Conservation (phyloP, 2,113 vertebrate species). For the Lagopus muta region DNA sequence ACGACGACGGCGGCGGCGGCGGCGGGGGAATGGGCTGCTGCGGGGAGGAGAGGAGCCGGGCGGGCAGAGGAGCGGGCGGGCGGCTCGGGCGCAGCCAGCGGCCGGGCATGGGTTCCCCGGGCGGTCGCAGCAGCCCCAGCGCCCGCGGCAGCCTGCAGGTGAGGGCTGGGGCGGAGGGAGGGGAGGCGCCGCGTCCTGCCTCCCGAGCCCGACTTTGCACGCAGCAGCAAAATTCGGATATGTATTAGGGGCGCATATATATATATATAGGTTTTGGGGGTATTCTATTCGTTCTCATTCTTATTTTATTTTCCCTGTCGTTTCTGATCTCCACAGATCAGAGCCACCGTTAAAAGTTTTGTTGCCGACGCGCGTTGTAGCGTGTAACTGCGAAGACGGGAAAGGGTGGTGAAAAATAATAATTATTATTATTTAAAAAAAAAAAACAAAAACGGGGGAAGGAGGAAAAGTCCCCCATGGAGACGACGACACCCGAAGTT, state of each 20-base stretch:
- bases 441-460: neutral
- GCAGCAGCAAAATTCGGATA: neutral
- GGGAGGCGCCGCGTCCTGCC: neutral
- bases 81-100: conserved; percentile 47
- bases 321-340: neutral
- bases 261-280: neutral
- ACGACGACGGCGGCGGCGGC: neutral
- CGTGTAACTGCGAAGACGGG: neutral
- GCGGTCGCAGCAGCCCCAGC: conserved; percentile 43
- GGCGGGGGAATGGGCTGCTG: conserved; percentile 63
- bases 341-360: conserved; percentile 7
- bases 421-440: no score
- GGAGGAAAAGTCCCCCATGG: neutral
- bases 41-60: conserved; percentile 49
- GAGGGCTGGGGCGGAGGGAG: conserved; percentile 21
- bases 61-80: conserved; percentile 50
- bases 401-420: neutral
- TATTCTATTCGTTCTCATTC: no score
- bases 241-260: neutral
- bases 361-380: neutral
- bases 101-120: conserved; percentile 76
- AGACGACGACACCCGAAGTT: neutral
- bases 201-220: neutral
- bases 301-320: neutral
- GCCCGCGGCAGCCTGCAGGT: conserved; percentile 70